phyloP scores from a whole-genome alignment of 1,140 invertebrate genomes.

The Phenacoccus solenopsis region DNA sequence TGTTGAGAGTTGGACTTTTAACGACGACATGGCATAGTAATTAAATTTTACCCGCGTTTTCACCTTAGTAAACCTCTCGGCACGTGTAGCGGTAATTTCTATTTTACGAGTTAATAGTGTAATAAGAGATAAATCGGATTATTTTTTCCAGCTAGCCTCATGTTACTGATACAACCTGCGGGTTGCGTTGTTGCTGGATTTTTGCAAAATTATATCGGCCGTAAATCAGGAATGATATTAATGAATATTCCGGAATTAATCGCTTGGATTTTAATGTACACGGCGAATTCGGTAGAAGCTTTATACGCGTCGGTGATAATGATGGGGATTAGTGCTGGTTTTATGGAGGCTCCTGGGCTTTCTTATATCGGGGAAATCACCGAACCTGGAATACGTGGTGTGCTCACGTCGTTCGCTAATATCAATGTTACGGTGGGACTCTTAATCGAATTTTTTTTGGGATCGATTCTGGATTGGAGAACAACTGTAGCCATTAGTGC shows the following conservation, averaged over 20 bases:
- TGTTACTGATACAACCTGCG: conserved; percentile 28
- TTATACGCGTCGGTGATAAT: conserved; percentile 23
- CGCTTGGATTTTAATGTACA: conserved; percentile 24
- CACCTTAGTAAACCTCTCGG: too few relatives aligned
- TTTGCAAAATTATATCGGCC: conserved; percentile 26
- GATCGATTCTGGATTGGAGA: conserved; percentile 21
- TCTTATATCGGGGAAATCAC: conserved; percentile 40
- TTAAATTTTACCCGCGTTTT: too few relatives aligned
- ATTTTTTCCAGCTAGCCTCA: conserved; percentile 27
- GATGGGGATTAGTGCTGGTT: conserved; percentile 34
- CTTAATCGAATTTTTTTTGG: conserved; percentile 13
- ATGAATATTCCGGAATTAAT: conserved; percentile 26
- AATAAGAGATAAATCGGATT: too few relatives aligned
- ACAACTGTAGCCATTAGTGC: conserved; percentile 19
- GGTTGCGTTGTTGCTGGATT: conserved; percentile 29
- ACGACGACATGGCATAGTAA: too few relatives aligned
- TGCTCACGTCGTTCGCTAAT: conserved; percentile 18
- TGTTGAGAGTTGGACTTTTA: too few relatives aligned
- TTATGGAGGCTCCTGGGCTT: conserved; percentile 37
- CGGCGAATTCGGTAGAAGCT: conserved; percentile 10
- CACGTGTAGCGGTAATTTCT: too few relatives aligned
- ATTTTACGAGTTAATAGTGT: too few relatives aligned
- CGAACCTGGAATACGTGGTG: conserved; percentile 29
- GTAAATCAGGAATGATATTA: conserved; percentile 25
- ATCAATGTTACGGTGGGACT: background rate